phyloP scores from a whole-genome alignment of 2,888 invertebrate genomes.

The Zhuqinia jingwanae region DNA sequence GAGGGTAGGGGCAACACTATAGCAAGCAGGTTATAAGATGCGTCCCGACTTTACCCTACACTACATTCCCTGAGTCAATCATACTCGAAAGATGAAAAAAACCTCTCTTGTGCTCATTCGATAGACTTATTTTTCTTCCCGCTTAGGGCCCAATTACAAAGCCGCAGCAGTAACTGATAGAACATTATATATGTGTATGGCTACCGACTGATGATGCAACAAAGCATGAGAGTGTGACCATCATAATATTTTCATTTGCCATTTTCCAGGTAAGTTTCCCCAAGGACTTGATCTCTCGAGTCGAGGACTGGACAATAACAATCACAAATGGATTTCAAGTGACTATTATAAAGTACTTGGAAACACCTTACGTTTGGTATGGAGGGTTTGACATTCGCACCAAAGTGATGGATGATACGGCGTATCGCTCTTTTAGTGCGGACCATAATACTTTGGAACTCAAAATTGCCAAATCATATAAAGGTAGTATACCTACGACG shows the following conservation, averaged over 20 bases:
- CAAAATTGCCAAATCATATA: constrained; percentile 45
- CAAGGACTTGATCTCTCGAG: constrained; percentile 56
- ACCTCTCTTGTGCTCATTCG: neutral
- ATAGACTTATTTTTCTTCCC: constrained; percentile 46
- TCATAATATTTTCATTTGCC: constrained; percentile 66
- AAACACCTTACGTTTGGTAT: constrained; percentile 43
- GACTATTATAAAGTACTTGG: constrained; percentile 56
- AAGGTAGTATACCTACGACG: neutral
- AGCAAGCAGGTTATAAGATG: no score
- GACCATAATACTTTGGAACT: neutral
- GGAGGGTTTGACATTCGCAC: constrained; percentile 58
- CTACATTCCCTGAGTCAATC: no score
- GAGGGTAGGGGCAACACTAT: no score
- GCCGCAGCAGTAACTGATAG: no score
- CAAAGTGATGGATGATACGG: constrained; percentile 54
- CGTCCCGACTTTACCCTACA: no score
- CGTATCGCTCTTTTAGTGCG: neutral
- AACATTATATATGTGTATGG: no score
- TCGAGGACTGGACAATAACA: constrained; percentile 64
- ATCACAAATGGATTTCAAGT: constrained; percentile 65
- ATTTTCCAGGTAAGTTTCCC: constrained; percentile 69
- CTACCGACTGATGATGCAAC: neutral
- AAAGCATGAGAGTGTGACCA: constrained; percentile 57
- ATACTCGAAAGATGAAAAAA: neutral
- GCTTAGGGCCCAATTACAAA: constrained; percentile 57